phyloP scores from a whole-genome alignment of 1,140 invertebrate species.

The Conopomorpha cramerella region DNA sequence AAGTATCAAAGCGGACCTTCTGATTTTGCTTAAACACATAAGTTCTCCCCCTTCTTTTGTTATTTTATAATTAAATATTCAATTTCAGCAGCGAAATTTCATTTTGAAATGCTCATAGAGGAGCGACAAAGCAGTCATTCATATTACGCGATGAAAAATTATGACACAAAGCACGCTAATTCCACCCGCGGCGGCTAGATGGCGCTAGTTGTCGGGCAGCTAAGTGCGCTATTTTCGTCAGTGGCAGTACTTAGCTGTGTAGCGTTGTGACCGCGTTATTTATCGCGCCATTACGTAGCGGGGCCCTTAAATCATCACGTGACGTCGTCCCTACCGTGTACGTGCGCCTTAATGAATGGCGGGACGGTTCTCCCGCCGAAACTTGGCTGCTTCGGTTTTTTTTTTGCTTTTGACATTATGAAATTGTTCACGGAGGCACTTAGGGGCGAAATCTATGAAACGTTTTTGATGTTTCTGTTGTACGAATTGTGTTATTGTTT shows the following conservation, averaged over 20 bases:
- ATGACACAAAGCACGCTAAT: no score
- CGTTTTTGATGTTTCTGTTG: no score
- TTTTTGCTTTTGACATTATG: conserved; percentile 40
- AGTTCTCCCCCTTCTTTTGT: no score
- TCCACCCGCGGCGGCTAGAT: conserved; percentile 28
- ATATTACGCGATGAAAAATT: no score
- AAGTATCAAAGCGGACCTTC: no score
- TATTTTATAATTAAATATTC: no score
- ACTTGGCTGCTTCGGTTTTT: conserved; percentile 4
- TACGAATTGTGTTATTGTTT: no score
- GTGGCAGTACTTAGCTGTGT: conserved; percentile 18
- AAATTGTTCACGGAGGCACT: conserved; percentile 53
- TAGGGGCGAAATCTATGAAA: conserved; percentile 45
- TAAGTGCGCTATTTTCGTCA: conserved; percentile 40
- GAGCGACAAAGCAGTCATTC: no score
- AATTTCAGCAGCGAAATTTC: no score
- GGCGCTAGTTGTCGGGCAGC: conserved; percentile 29
- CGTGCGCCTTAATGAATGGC: conserved; percentile 44
- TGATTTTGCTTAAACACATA: no score
- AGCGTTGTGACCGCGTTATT: conserved; percentile 43
- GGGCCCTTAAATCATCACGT: conserved; percentile 52
- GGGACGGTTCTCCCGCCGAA: conserved; percentile 11
- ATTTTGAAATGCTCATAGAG: no score
- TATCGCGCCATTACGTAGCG: conserved; percentile 49
- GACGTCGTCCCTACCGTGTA: conserved; percentile 26